Conservation (phyloP, 2,888 invertebrate genomes). For the Automeris io region DNA sequence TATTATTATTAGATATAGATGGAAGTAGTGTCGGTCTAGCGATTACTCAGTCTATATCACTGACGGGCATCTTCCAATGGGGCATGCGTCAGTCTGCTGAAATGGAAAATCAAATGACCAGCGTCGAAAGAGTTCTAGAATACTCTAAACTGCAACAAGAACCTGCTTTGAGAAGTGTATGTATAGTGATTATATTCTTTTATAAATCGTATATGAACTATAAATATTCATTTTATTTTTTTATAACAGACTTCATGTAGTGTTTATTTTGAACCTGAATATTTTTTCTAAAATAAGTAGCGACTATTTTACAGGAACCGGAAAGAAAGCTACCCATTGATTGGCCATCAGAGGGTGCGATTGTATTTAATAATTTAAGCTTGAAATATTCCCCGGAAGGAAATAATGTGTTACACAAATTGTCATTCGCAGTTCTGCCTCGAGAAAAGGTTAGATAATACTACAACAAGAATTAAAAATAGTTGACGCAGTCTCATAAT, state of each 20-base stretch:
- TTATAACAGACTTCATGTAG: too few species aligned
- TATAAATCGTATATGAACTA: too few species aligned
- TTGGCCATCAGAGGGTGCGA: slow-evolving; percentile 74
- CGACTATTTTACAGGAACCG: slow-evolving; percentile 28
- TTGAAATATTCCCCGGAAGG: slow-evolving; percentile 71
- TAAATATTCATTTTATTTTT: too few species aligned
- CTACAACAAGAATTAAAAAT: too few species aligned
- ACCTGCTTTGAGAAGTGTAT: slow-evolving; percentile 53
- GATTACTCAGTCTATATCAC: slow-evolving; percentile 79
- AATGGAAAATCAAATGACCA: slow-evolving; percentile 85
- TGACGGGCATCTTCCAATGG: slow-evolving; percentile 83
- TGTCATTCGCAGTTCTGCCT: slow-evolving; percentile 63
- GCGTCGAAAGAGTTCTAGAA: slow-evolving; percentile 87
- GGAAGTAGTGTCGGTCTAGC: slow-evolving; percentile 80
- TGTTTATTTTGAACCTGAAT: too few species aligned
- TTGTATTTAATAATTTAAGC: slow-evolving; percentile 68
- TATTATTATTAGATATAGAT: slow-evolving; percentile 73
- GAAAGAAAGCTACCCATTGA: slow-evolving; percentile 49
- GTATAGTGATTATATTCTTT: slow-evolving; percentile 8
- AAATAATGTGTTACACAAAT: slow-evolving; percentile 70
- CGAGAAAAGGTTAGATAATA: slow-evolving; percentile 78
- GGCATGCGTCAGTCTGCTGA: slow-evolving; percentile 93
- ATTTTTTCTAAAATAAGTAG: too few species aligned
- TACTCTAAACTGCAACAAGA: slow-evolving; percentile 79
- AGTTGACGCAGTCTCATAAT: slow-evolving; percentile 1